Evolutionary conservation across 2,888 invertebrate species (phyloP).

Genomic region (Megalurothrips usitatus): DNA sequence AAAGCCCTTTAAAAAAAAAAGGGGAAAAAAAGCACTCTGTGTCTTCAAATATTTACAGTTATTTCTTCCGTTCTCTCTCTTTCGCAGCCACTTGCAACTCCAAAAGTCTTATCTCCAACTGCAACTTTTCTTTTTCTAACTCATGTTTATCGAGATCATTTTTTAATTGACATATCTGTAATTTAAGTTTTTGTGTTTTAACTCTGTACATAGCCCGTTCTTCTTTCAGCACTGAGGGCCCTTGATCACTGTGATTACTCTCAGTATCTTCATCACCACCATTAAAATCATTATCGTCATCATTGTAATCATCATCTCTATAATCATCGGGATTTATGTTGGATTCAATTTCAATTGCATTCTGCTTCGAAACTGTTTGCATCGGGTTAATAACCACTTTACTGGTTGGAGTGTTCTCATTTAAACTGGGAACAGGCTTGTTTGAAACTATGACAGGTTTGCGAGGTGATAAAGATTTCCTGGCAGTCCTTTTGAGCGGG

Average conservation of each 20-base stretch:
- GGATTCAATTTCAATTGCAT: neutral
- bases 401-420: neutral
- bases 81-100: neutral
- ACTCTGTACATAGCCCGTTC: conserved; percentile 18
- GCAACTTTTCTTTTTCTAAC: conserved; percentile 2
- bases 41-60: neutral
- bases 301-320: neutral
- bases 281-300: neutral
- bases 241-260: neutral
- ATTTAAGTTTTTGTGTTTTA: conserved; percentile 13
- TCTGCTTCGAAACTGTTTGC: neutral
- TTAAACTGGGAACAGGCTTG: neutral
- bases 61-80: neutral
- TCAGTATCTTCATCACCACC: neutral
- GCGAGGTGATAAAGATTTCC: conserved; percentile 6
- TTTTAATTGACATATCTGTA: neutral
- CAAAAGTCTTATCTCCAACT: neutral
- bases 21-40: too few relatives aligned
- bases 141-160: conserved; percentile 15
- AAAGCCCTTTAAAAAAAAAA: too few relatives aligned
- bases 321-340: neutral
- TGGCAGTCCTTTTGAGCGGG: neutral
- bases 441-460: neutral
- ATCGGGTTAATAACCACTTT: neutral
- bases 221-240: neutral